Conservation (phyloP, 1,140 invertebrate species). For the Acyrthosiphon pisum region DNA sequence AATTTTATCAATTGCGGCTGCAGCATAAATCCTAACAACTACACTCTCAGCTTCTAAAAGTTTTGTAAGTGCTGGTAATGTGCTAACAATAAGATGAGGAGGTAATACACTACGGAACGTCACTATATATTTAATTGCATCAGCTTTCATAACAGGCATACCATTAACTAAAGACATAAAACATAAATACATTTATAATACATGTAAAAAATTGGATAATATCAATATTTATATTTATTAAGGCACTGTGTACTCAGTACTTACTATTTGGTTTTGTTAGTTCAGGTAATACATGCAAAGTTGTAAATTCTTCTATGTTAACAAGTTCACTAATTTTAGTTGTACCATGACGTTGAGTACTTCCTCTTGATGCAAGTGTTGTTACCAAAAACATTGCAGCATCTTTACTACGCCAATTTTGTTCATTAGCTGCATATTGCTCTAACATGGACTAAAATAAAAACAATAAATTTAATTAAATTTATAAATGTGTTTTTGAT, state of each 20-base stretch:
- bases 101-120: slow-evolving; percentile 91
- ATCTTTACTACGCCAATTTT: slow-evolving; percentile 73
- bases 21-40: slow-evolving; percentile 95
- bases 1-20: slow-evolving; percentile 89
- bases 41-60: slow-evolving; percentile 77
- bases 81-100: slow-evolving; percentile 74
- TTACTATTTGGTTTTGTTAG: slow-evolving; percentile 77
- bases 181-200: not conserved
- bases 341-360: slow-evolving; percentile 89
- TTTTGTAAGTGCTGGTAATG: slow-evolving; percentile 77
- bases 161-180: slow-evolving; percentile 76
- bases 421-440: slow-evolving; percentile 79
- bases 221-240: not conserved
- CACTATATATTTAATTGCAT: slow-evolving; percentile 95
- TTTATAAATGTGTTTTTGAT: not conserved
- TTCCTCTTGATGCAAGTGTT: slow-evolving; percentile 88
- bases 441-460: slow-evolving; percentile 75
- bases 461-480: not conserved
- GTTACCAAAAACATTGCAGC: slow-evolving; percentile 95
- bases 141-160: slow-evolving; percentile 90
- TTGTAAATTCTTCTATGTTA: slow-evolving; percentile 86
- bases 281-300: slow-evolving; percentile 84
- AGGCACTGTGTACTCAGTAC: slow-evolving; percentile 62
- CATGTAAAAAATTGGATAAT: not conserved
- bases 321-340: slow-evolving; percentile 90